Percentiles rank a stretch among this genome's conserved stretches.
Evolutionary conservation across 2,888 invertebrate genomes (phyloP).

Genomic region (Euzetes globulus): DNA sequence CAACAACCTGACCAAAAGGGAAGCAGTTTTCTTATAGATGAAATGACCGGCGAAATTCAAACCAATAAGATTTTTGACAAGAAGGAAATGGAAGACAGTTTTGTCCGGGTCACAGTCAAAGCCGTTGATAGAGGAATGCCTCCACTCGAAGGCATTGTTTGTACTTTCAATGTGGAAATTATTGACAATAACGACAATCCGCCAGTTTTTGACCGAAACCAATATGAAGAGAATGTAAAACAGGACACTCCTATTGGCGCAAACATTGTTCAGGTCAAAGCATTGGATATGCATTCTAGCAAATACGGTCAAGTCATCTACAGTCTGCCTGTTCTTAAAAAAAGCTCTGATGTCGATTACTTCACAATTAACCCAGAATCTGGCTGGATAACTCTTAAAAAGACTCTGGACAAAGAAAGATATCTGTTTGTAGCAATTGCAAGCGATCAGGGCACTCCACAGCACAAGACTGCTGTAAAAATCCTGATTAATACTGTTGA

Average conservation of each 20-base stretch:
- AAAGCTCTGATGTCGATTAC: conserved; percentile 82
- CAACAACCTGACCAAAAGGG: conserved; percentile 91
- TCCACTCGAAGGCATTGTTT: conserved; percentile 91
- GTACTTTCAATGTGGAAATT: conserved; percentile 95
- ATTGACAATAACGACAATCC: conserved; percentile 97
- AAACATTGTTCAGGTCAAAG: conserved; percentile 85
- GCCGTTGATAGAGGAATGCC: conserved; percentile 99
- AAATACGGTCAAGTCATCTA: conserved; percentile 94
- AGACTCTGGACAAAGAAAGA: conserved; percentile 91
- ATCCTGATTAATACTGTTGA: conserved; percentile 98
- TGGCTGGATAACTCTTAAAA: conserved; percentile 92
- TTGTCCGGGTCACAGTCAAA: conserved; percentile 91
- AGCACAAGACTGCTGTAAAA: conserved; percentile 90
- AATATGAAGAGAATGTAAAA: conserved; percentile 94
- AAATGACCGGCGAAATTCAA: conserved; percentile 86
- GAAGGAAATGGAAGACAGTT: conserved; percentile 92
- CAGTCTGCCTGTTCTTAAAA: conserved; percentile 77
- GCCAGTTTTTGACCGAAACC: conserved; percentile 87
- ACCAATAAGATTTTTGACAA: conserved; percentile 94
- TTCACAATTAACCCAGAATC: conserved; percentile 94
- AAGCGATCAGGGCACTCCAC: conserved; percentile 92
- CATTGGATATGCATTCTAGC: conserved; percentile 93
- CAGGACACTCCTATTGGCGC: conserved; percentile 93
- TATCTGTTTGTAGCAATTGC: conserved; percentile 98
- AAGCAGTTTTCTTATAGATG: conserved; percentile 89